A percentile compares a stretch with the other conserved stretches of the same genome.
phyloP scores from a whole-genome alignment of 2,797 vertebrate genomes.

The Phalanger gymnotis region DNA sequence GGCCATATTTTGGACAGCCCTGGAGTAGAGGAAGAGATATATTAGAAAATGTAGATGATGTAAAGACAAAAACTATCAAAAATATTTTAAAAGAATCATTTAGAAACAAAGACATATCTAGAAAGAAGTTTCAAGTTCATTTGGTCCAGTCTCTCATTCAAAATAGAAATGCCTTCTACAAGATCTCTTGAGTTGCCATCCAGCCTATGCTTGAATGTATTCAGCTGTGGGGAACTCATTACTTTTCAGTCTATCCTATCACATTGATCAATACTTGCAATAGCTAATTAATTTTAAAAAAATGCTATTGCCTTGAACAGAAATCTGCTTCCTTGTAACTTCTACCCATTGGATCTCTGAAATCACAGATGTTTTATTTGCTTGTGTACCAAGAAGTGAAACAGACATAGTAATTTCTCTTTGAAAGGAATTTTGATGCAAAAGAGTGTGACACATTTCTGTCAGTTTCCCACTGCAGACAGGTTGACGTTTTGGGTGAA shows the following conservation, averaged over 20 bases:
- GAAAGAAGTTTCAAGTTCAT: neutral
- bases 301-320: neutral
- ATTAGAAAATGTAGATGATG: neutral
- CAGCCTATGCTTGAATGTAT: neutral
- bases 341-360: neutral
- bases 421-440: neutral
- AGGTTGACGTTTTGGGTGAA: constrained; percentile 1
- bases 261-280: neutral
- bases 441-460: neutral
- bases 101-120: neutral
- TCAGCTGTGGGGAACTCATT: no score
- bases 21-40: neutral
- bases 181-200: neutral
- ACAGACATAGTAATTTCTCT: neutral
- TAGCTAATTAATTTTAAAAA: neutral
- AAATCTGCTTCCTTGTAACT: neutral
- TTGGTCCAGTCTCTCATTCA: no score
- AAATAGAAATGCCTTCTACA: neutral
- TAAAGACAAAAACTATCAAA: neutral
- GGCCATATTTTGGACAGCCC: no score
- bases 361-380: neutral
- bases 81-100: neutral
- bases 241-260: neutral
- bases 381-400: neutral
- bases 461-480: neutral